phyloP scores from a whole-genome alignment of 1,140 invertebrate species.

The Acromyrmex echinatior region DNA sequence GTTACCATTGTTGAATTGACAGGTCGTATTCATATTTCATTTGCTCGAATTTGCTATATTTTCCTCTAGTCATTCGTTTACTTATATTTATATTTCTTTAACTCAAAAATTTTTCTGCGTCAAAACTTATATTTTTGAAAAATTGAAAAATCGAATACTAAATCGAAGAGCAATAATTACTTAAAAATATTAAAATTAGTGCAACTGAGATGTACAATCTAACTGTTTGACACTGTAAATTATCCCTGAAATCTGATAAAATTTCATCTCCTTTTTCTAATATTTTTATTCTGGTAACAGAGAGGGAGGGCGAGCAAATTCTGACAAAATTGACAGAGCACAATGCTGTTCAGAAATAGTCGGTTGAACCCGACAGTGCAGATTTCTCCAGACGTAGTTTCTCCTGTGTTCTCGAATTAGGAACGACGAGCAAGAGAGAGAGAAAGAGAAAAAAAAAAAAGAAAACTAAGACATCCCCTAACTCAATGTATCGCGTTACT shows the following conservation, averaged over 20 bases:
- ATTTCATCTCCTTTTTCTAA: background rate
- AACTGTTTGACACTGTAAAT: background rate
- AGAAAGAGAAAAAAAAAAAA: background rate
- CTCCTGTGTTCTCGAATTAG: conserved; percentile 52
- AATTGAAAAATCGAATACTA: background rate
- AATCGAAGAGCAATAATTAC: background rate
- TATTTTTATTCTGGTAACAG: background rate
- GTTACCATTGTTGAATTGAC: no score
- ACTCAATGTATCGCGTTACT: conserved; percentile 52
- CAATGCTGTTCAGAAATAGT: conserved; percentile 6
- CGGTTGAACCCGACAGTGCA: background rate
- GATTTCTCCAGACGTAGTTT: conserved; percentile 23
- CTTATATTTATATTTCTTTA: no score
- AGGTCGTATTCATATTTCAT: background rate
- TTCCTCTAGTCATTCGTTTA: background rate
- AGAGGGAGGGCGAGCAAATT: background rate
- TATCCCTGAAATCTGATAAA: background rate
- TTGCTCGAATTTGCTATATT: background rate
- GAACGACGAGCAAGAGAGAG: conserved; percentile 5
- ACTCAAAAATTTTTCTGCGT: background rate
- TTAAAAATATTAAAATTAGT: background rate
- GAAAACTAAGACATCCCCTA: conserved; percentile 4
- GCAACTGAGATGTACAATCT: background rate
- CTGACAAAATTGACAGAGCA: background rate
- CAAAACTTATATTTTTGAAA: background rate